Conservation (phyloP, 2,797 vertebrate genomes). For the Xerus rutilus region DNA sequence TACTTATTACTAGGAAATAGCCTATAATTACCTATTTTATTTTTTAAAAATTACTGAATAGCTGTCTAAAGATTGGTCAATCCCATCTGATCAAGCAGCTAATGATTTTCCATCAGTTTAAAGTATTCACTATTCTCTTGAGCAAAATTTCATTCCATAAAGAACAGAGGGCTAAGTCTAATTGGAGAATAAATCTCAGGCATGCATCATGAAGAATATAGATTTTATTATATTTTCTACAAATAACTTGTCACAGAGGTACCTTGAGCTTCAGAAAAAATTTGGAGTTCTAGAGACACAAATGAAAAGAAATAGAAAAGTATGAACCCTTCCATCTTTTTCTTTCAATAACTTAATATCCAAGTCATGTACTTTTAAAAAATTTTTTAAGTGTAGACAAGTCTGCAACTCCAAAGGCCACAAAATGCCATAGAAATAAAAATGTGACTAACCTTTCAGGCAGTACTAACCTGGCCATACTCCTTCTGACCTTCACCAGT, state of each 20-base stretch:
- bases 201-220: slow-evolving; percentile 73
- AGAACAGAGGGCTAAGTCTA: slow-evolving; percentile 78
- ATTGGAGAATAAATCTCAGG: slow-evolving; percentile 82
- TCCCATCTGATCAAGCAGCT: slow-evolving; percentile 67
- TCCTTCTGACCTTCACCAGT: slow-evolving; percentile 85
- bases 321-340: slow-evolving; percentile 73
- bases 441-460: slow-evolving; percentile 88
- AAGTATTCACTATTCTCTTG: slow-evolving; percentile 77
- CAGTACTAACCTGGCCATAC: slow-evolving; percentile 79
- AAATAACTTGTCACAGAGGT: slow-evolving; percentile 77
- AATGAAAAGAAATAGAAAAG: slow-evolving; percentile 75
- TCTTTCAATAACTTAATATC: slow-evolving; percentile 80
- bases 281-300: slow-evolving; percentile 57
- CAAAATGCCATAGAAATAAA: slow-evolving; percentile 88
- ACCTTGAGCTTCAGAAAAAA: slow-evolving; percentile 79
- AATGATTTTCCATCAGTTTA: slow-evolving; percentile 82
- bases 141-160: slow-evolving; percentile 78
- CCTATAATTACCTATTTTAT: slow-evolving; percentile 49
- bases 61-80: slow-evolving; percentile 66
- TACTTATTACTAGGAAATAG: slow-evolving; percentile 72
- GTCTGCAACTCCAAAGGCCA: slow-evolving; percentile 85
- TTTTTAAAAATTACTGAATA: slow-evolving; percentile 74
- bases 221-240: slow-evolving; percentile 81
- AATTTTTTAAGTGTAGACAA: slow-evolving; percentile 51
- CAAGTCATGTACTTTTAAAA: slow-evolving; percentile 54